Evolutionary conservation across 37 sponge, comb jelly and placozoan genomes (phyloP), one percentile per base, ranked within the genome.

Genomic region (Ephydatia muelleri): DNA sequence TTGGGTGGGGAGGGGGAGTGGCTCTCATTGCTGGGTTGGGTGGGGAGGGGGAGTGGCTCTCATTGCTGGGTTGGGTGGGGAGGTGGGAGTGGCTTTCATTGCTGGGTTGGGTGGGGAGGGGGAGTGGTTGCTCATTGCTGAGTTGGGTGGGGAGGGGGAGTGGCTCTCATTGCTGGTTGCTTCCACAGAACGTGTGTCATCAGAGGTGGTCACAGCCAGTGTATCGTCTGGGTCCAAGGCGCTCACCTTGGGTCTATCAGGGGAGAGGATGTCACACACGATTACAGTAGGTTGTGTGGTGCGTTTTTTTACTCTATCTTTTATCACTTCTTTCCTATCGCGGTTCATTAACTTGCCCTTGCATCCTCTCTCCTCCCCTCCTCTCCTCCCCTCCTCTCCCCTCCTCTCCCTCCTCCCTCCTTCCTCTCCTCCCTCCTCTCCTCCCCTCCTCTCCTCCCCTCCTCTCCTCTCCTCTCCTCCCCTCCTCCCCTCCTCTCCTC

Each of bases 401-500:
- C 77, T 49, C 2, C 79, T 29, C 30, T 48, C 30, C 65, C 65
- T 29, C 57, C 30, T 4, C 79, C 31, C 16, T 49, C 2, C 79
- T 4, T 49, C 57, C 65, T 36, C 40, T 37, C 25, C 38, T 4
- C n/a, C n/a, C n/a, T 2, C 43, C 38, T 36, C 76, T 4, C 38
- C 40, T 25, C 35, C 43, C 40, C 40, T n/a, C 76, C 76, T 36
- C 40, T 73, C 33, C 35, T 6, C 27, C 33, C 33, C 73, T 73
- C 32, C 3, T 6, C 35, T 6, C 6, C 33, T 73, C 73, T 30
- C 9, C 30, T 26, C 65, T 49, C 4, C n/a, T 65, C 9, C 79
- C 79, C 79, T 78, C 79, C 73, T 38, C 73, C 27, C 82, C 57
- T 38, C 33, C 80, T 57, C 76, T 38, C 76, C 33, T 43, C 33